Conservation (phyloP, 2,113 vertebrate genomes). For the Caracal caracal region DNA sequence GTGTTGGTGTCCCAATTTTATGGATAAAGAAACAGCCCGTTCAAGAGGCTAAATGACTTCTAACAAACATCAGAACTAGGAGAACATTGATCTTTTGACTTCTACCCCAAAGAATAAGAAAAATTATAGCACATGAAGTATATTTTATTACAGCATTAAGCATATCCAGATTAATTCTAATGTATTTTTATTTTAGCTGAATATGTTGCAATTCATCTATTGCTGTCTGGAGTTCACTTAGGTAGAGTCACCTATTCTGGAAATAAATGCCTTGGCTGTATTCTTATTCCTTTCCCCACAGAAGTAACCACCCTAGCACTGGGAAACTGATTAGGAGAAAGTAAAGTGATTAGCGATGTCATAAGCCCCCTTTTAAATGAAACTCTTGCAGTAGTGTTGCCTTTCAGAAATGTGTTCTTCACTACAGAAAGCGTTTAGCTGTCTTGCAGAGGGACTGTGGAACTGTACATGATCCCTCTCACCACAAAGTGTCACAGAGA, state of each 20-base stretch:
- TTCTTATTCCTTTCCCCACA: background rate
- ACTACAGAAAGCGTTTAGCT: background rate
- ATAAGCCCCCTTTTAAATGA: background rate
- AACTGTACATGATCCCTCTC: rapidly evolving
- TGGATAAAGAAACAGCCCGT: background rate
- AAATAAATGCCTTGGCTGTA: background rate
- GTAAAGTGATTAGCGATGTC: background rate
- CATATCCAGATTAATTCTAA: background rate
- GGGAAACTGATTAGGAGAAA: background rate
- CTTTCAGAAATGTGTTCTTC: background rate
- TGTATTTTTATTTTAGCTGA: background rate
- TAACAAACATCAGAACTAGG: background rate
- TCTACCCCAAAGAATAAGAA: background rate
- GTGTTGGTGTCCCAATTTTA: background rate
- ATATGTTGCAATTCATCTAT: background rate
- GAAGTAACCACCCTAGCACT: background rate
- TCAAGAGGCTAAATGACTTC: background rate
- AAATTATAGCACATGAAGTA: background rate
- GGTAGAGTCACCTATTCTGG: too few species aligned
- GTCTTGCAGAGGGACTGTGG: too few species aligned
- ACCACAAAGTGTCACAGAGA: background rate
- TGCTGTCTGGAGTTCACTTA: background rate
- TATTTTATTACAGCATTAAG: background rate
- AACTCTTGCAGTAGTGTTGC: background rate
- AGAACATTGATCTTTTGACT: background rate